phyloP scores from a whole-genome alignment of 2,888 invertebrate genomes.

The Lasioglossum oenotherae region DNA sequence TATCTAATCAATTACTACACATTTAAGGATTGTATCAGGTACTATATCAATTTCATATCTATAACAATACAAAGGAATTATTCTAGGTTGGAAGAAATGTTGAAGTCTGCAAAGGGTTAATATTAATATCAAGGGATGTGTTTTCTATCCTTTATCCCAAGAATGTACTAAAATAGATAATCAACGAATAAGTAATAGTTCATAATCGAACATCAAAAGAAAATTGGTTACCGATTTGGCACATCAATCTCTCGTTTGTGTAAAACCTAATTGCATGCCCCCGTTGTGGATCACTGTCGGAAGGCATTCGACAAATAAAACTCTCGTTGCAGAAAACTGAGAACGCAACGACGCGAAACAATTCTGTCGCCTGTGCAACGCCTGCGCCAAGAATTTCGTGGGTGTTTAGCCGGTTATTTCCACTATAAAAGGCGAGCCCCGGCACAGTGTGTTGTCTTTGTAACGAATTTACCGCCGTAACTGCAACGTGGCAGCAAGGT shows the following conservation, averaged over 20 bases:
- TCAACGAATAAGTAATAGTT: background rate
- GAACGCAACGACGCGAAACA: slow-evolving; percentile 15
- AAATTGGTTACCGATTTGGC: background rate
- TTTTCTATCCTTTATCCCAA: too few species aligned
- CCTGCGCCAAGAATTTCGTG: slow-evolving; percentile 46
- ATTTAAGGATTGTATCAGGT: too few species aligned
- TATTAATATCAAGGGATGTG: too few species aligned
- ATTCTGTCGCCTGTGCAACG: slow-evolving; percentile 5
- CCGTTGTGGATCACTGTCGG: background rate
- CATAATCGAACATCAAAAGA: background rate
- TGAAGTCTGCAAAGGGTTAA: too few species aligned
- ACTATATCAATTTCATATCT: too few species aligned
- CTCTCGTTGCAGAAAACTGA: background rate
- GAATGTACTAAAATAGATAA: background rate
- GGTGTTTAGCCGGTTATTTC: slow-evolving; percentile 32
- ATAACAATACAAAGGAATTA: too few species aligned
- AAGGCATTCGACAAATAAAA: slow-evolving; percentile 28
- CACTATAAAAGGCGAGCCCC: slow-evolving; percentile 23
- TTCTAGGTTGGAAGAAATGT: too few species aligned
- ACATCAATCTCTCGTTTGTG: background rate
- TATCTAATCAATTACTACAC: too few species aligned
- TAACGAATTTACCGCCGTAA: slow-evolving; percentile 26
- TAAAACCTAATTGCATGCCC: background rate
- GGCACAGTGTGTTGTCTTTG: slow-evolving; percentile 27
- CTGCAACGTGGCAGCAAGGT: slow-evolving; percentile 45